Evolutionary conservation across 1,140 invertebrate species (phyloP), one percentile per base, ranked within the genome.

Genomic region (Idris sp.): DNA sequence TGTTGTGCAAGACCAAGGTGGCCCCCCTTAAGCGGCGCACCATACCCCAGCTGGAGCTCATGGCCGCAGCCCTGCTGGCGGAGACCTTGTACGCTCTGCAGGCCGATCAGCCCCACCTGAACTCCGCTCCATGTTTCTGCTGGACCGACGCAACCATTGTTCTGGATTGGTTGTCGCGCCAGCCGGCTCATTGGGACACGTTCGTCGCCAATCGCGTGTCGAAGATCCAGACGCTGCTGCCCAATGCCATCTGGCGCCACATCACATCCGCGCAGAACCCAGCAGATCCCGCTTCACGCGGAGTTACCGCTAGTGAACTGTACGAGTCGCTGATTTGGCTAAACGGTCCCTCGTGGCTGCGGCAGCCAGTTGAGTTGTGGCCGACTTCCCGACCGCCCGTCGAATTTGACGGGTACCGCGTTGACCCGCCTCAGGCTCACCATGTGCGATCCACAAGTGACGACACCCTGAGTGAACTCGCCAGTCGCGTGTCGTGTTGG

Each of bases 101-200:
- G n/a, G n/a, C n/a, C n/a, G n/a, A n/a, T n/a, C n/a, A n/a, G n/a
- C 35, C 22, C 13, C 15, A 4, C 35, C 13, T 14, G 13, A 14
- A 8, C 22, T 25, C 22, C 3, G 3, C 8, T 25, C 22, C 8
- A 25, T 8, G 22, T 25, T 8, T 25, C 8, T 46, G 22, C 25
- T 49, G 46, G 46, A 49, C 28, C 2, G 46, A 56, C 9, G 51
- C 38, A 4, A 56, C 51, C 5, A 41, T 56, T 13, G 36, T 56
- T 5, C 36, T 41, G 4, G 25, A 31, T 22, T 56, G 51, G 51
- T 6, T 56, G 0, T 14, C 14, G 4, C 10, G 14, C 1, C 22
- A 41, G 0, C 25, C 51, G 1, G 8, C 5, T 4, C 44, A 49
- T 11, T 51, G 33, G 33, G 14, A 36, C 5, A 15, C 6, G 4